phyloP scores from a whole-genome alignment of 2,797 vertebrate species.

The Atherinosoma microstoma region DNA sequence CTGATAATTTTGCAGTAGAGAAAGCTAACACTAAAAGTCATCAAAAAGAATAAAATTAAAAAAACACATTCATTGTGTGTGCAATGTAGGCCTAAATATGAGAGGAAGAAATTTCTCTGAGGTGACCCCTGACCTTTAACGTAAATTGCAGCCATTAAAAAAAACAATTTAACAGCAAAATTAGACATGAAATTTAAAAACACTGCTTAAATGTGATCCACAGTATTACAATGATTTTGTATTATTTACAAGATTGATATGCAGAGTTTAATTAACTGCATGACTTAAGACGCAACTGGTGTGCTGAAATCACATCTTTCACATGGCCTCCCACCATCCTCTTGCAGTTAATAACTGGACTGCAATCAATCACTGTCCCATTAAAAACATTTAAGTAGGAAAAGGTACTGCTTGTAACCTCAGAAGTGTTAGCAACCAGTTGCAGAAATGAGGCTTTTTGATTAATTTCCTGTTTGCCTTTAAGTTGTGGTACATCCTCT shows the following conservation, averaged over 20 bases:
- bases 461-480: slow-evolving; percentile 33
- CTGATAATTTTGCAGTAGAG: slow-evolving; percentile 38
- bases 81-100: slow-evolving; percentile 30
- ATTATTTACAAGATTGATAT: slow-evolving; percentile 21
- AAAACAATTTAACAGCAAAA: slow-evolving; percentile 19
- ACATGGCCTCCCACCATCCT: slow-evolving; percentile 59
- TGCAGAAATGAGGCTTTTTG: neutral
- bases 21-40: slow-evolving; percentile 26
- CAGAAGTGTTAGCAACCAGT: slow-evolving; percentile 32
- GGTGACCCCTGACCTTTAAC: slow-evolving; percentile 55
- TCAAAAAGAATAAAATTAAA: neutral
- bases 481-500: slow-evolving; percentile 60
- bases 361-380: slow-evolving; percentile 70
- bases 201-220: neutral
- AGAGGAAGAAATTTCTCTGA: slow-evolving; percentile 37
- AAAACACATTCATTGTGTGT: slow-evolving; percentile 21
- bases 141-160: slow-evolving; percentile 27
- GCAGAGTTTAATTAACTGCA: slow-evolving; percentile 52
- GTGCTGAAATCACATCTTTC: slow-evolving; percentile 57
- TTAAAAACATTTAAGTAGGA: slow-evolving; percentile 31
- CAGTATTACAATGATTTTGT: slow-evolving; percentile 1
- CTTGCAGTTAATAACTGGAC: slow-evolving; percentile 62
- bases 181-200: neutral
- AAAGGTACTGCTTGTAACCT: slow-evolving; percentile 40
- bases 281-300: slow-evolving; percentile 62